phyloP scores from a whole-genome alignment of 2,888 invertebrate genomes.

The Ichneumoninae sp. region DNA sequence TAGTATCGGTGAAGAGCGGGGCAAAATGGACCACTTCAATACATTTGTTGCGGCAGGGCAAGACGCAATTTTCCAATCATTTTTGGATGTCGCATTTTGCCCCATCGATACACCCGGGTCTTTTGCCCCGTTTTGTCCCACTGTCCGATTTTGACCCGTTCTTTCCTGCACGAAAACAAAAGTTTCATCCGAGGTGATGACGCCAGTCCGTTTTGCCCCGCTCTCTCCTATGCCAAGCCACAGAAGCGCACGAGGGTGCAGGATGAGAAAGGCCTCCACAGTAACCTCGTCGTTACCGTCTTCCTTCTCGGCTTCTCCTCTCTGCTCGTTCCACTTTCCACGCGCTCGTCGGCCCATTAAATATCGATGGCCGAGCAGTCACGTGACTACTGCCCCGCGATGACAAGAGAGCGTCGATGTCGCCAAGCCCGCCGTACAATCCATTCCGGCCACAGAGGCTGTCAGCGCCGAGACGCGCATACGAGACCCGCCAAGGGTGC shows the following conservation, averaged over 20 bases:
- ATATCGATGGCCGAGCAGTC: slow-evolving; percentile 43
- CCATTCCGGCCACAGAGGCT: slow-evolving; percentile 52
- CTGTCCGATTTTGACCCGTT: too few relatives aligned
- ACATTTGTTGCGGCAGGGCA: too few relatives aligned
- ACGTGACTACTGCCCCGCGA: slow-evolving; percentile 31
- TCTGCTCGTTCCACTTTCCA: slow-evolving; percentile 44
- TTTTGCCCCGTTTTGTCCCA: too few relatives aligned
- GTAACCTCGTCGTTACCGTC: too few relatives aligned
- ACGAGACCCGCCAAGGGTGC: slow-evolving; percentile 8
- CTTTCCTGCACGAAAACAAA: too few relatives aligned
- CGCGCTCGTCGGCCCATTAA: slow-evolving; percentile 53
- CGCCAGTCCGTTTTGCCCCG: background rate
- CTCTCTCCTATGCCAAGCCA: background rate
- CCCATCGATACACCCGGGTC: too few relatives aligned
- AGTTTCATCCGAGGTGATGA: too few relatives aligned
- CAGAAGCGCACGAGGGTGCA: too few relatives aligned
- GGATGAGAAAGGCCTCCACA: too few relatives aligned
- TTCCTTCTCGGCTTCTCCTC: background rate
- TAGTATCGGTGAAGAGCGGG: background rate
- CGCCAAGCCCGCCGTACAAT: slow-evolving; percentile 34
- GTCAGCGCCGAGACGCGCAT: slow-evolving; percentile 26
- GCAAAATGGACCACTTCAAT: slow-evolving; percentile 3
- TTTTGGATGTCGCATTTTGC: too few relatives aligned
- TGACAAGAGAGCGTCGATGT: slow-evolving; percentile 47
- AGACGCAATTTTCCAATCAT: too few relatives aligned